Conservation (phyloP, 2,797 vertebrate genomes). For the Microctenopoma steveboyesi region DNA sequence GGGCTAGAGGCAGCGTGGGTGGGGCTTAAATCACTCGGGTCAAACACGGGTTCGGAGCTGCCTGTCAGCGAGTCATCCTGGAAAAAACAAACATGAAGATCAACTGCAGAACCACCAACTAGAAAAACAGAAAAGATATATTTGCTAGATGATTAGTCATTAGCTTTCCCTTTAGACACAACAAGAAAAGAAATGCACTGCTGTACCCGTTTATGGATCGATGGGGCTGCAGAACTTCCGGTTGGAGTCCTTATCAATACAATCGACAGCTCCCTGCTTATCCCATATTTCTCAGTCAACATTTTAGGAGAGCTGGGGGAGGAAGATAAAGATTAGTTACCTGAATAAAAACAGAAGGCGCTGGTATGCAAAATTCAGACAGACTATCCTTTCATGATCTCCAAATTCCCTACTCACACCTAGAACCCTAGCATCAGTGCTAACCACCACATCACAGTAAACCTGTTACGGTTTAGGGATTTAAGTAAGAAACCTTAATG, state of each 20-base stretch:
- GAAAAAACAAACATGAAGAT: neutral
- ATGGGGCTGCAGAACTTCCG: conserved; percentile 1
- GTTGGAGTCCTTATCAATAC: conserved; percentile 47
- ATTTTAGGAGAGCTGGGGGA: conserved; percentile 51
- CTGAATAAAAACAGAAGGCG: neutral
- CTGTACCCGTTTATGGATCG: conserved; percentile 48
- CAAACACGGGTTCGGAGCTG: conserved; percentile 38
- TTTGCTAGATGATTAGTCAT: neutral
- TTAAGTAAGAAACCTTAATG: conserved; percentile 41
- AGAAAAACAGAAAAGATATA: neutral
- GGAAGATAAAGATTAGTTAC: neutral
- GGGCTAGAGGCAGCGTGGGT: conserved; percentile 38
- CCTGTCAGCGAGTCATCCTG: conserved; percentile 52
- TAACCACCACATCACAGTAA: too few relatives aligned
- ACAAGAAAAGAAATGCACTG: too few relatives aligned
- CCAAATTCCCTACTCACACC: too few relatives aligned
- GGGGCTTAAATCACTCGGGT: conserved; percentile 58
- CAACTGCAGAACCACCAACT: too few relatives aligned
- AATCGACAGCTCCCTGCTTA: conserved; percentile 57
- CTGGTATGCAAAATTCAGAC: too few relatives aligned
- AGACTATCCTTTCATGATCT: too few relatives aligned
- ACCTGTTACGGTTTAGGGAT: too few relatives aligned
- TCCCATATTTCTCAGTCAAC: conserved; percentile 23
- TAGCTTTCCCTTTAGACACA: too few relatives aligned
- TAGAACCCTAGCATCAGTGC: too few relatives aligned